Evolutionary conservation across 2,113 vertebrate genomes (phyloP).

Genomic region (Orycteropus afer): DNA sequence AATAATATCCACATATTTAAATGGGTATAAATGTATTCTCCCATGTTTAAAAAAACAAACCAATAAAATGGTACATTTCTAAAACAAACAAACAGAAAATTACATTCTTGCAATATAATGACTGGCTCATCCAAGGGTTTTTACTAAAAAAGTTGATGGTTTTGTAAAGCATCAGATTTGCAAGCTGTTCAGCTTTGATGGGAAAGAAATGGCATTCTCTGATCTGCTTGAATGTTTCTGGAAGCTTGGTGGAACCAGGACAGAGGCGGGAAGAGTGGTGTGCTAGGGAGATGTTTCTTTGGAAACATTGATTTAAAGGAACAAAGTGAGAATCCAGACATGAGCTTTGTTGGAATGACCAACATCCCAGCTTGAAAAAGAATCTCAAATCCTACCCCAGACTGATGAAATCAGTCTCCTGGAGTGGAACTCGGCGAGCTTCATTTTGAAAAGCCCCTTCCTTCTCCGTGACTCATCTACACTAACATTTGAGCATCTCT

Average conservation of each 20-base stretch:
- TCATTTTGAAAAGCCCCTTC: neutral
- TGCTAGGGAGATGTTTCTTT: neutral
- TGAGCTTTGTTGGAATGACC: conserved; percentile 10
- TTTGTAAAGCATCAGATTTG: conserved; percentile 30
- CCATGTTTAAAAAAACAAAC: too few species aligned
- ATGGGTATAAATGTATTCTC: too few species aligned
- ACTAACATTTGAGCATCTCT: neutral
- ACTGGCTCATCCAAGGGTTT: conserved; percentile 40
- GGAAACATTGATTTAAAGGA: conserved; percentile 57
- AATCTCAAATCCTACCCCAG: neutral
- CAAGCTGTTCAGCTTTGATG: conserved; percentile 9
- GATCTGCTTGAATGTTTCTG: neutral
- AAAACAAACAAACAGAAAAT: neutral
- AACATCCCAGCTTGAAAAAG: neutral
- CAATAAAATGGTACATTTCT: too few species aligned
- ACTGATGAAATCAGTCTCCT: neutral
- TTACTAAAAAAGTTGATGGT: neutral
- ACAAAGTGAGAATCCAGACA: conserved; percentile 33
- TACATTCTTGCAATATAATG: conserved; percentile 14
- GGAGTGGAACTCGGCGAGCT: neutral
- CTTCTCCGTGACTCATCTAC: neutral
- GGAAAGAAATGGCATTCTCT: neutral
- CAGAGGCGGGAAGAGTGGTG: neutral
- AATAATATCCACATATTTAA: too few species aligned
- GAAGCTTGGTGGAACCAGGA: neutral